Conservation (phyloP, 2,113 vertebrate species). For the Psilopogon haemacephalus region DNA sequence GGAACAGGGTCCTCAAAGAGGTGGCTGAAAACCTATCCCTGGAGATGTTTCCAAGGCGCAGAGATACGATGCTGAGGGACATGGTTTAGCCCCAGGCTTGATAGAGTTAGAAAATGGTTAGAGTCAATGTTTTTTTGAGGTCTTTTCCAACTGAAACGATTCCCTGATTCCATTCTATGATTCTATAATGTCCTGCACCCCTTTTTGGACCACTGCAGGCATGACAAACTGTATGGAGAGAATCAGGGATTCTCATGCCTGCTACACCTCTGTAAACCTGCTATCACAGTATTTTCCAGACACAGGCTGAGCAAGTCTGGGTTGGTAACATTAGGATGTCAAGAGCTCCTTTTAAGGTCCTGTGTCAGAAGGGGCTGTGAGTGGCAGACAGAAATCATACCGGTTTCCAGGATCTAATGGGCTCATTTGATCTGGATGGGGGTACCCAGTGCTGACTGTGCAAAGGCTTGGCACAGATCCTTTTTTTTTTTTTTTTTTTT, state of each 20-base stretch:
- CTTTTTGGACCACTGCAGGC: background rate
- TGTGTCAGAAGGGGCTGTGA: background rate
- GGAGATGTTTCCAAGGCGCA: too few relatives aligned
- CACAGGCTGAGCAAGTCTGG: background rate
- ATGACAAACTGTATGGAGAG: background rate
- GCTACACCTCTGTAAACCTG: background rate
- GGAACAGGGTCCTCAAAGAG: too few relatives aligned
- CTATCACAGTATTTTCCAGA: background rate
- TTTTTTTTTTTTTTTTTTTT: background rate
- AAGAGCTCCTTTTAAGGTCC: background rate
- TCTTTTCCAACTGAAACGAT: too few relatives aligned
- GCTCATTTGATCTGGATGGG: background rate
- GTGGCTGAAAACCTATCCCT: too few relatives aligned
- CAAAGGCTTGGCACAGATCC: fast-evolving
- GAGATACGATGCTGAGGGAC: too few relatives aligned
- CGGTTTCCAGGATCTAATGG: background rate
- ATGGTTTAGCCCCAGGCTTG: too few relatives aligned
- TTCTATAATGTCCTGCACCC: background rate
- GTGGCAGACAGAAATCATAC: background rate
- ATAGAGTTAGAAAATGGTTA: too few relatives aligned
- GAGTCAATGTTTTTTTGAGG: too few relatives aligned
- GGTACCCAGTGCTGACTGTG: background rate
- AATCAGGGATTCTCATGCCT: background rate
- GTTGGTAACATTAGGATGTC: background rate
- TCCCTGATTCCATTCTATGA: too few relatives aligned